Evolutionary conservation across 2,888 invertebrate species (phyloP), one percentile per base, ranked within the genome.

Genomic region (Andrena bucephala): DNA sequence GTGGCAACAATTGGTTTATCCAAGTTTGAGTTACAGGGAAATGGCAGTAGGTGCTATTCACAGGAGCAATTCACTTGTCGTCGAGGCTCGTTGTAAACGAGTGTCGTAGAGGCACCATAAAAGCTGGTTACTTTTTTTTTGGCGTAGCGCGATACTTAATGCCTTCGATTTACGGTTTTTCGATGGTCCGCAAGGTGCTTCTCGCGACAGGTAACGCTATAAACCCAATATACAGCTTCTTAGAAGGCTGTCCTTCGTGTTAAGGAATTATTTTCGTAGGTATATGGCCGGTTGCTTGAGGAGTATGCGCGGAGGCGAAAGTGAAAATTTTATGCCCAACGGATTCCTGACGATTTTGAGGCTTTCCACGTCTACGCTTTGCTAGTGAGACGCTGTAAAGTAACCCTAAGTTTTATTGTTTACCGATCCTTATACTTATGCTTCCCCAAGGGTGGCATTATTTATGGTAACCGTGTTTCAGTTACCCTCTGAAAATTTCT

Each of bases 191-290:
- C 89, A 90, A 92, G 90, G 85, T 91, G 90, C 89, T 88, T 88
- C 85, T 54, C 13, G 84, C 81, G 83, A 85, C 92, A 92, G 93
- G 92, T 92, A 93, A 91, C 72, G 82, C 89, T 88, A 89, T 92
- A 92, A 93, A 93, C 90, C 16, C 81, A 68, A 81, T 83, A 77
- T 84, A 83, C 75, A 69, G 60, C 48, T 86, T 85, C 86, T 67
- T 50, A 62, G 85, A 88, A 85, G 81, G 66, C 68, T 74, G 76
- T 52, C 72, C 78, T 36, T 72, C 57, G 36, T 24, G 69, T 54
- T 62, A 73, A 66, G 50, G 75, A 76, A 65, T 76, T 71, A 63
- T 57, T 69, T 57, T 60, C 59, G 24, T 63, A 52, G 65, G 54
- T 76, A 69, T 70, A 59, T 48, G 60, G 50, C 27, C 48, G 60